Evolutionary conservation across 2,888 invertebrate species (phyloP).

Genomic region (Temnothorax rugatulus): DNA sequence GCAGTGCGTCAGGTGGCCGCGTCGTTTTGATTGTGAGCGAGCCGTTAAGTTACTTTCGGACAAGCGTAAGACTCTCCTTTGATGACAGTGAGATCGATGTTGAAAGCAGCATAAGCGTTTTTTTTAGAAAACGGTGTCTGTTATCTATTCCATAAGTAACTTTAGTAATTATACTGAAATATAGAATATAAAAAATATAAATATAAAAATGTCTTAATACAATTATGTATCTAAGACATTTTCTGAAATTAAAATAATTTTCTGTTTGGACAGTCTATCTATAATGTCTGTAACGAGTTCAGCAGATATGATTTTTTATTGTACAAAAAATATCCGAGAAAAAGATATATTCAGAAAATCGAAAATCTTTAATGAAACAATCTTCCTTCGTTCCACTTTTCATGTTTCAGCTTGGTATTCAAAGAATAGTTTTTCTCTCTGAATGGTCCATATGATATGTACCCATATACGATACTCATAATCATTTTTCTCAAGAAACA

Average conservation of each 20-base stretch:
- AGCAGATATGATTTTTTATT: not conserved
- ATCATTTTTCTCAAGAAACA: not conserved
- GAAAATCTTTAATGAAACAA: not conserved
- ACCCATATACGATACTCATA: not conserved
- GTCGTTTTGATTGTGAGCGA: constrained; percentile 11
- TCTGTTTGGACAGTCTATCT: not conserved
- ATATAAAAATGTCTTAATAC: no score
- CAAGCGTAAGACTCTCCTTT: not conserved
- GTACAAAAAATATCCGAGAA: not conserved
- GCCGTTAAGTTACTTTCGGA: constrained; percentile 16
- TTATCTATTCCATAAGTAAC: not conserved
- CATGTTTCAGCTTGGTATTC: not conserved
- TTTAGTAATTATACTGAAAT: not conserved
- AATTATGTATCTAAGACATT: not conserved
- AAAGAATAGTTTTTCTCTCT: not conserved
- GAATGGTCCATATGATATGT: not conserved
- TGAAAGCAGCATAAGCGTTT: not conserved
- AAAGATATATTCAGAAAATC: not conserved
- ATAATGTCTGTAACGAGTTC: not conserved
- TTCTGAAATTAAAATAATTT: not conserved
- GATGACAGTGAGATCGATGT: not conserved
- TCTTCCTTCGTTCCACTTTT: not conserved
- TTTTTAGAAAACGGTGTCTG: not conserved
- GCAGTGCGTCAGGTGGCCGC: constrained; percentile 66
- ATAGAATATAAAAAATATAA: no score